Conservation (phyloP, 2,797 vertebrate species). For the Pipistrellus nathusii region DNA sequence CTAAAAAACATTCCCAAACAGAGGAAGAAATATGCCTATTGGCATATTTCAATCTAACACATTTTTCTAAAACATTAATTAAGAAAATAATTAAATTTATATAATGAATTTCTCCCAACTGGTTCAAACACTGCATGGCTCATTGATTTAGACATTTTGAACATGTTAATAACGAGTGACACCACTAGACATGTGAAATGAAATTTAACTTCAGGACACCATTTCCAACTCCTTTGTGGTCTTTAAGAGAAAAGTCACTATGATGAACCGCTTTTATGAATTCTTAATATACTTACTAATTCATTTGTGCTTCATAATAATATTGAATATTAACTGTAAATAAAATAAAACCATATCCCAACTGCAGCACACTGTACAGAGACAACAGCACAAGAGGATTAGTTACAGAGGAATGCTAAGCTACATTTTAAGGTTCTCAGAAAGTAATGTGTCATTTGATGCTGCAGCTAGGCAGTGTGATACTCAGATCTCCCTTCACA, state of each 20-base stretch:
- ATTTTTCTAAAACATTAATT: slow-evolving; percentile 37
- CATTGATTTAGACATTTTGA: slow-evolving; percentile 30
- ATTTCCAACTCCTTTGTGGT: not conserved
- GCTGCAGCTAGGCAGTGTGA: not conserved
- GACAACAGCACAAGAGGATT: not conserved
- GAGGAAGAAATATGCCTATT: not conserved
- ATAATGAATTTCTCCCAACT: not conserved
- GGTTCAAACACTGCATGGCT: not conserved
- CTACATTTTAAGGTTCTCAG: not conserved
- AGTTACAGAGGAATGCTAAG: not conserved
- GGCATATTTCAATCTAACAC: not conserved
- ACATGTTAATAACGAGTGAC: not conserved
- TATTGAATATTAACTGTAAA: not conserved
- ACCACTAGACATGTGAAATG: not conserved
- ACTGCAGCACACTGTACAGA: not conserved
- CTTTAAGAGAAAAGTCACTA: not conserved
- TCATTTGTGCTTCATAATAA: not conserved
- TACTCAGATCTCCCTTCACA: not conserved
- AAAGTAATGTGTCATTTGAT: not conserved
- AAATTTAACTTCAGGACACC: not conserved
- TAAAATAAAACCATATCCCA: not conserved
- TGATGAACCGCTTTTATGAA: not conserved
- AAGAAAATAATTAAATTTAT: slow-evolving; percentile 49
- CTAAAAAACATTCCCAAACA: not conserved
- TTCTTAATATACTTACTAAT: not conserved